These are phyloP conservation scores for Wasmannia auropunctata DNA, from an alignment of 1,140 invertebrate genomes.

Conservation along the genomic window DNA sequence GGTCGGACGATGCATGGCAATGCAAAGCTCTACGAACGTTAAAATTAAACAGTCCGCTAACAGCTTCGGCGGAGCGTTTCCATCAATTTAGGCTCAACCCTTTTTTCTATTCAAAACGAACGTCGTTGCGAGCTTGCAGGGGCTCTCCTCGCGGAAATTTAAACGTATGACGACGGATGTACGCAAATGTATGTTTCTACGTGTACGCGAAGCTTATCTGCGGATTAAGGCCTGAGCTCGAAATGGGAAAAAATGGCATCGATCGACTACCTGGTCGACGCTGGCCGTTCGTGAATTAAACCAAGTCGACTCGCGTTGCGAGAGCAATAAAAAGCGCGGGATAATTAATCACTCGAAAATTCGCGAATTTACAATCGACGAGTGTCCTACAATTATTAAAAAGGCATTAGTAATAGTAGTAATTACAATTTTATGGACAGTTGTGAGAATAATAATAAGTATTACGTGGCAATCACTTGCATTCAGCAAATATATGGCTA, in stretches of 20 bases:
- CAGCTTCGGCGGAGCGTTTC: conserved; percentile 11
- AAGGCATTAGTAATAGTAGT: conserved; percentile 27
- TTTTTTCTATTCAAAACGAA: conserved; percentile 24
- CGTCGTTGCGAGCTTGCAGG: neutral
- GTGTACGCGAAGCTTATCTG: conserved; percentile 56
- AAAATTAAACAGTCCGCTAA: conserved; percentile 52
- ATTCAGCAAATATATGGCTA: neutral
- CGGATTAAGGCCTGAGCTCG: conserved; percentile 52
- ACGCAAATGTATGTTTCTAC: conserved; percentile 28
- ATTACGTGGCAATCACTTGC: neutral
- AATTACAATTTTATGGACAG: conserved; percentile 10
- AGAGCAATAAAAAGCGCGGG: neutral
- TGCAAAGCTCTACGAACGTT: conserved; percentile 16
- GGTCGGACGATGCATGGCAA: neutral
- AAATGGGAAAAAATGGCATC: conserved; percentile 40
- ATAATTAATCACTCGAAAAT: conserved; percentile 53
- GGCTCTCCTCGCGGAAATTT: conserved; percentile 25
- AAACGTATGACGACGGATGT: conserved; percentile 38
- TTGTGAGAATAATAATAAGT: conserved; percentile 33
- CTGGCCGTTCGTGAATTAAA: conserved; percentile 39
- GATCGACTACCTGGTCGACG: conserved; percentile 40
- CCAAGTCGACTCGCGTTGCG: conserved; percentile 2
- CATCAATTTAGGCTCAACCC: conserved; percentile 38
- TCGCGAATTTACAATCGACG: conserved; percentile 6
- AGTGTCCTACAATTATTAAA: conserved; percentile 25